Conservation (phyloP, 2,113 vertebrate genomes). For the Todiramphus chloris region DNA sequence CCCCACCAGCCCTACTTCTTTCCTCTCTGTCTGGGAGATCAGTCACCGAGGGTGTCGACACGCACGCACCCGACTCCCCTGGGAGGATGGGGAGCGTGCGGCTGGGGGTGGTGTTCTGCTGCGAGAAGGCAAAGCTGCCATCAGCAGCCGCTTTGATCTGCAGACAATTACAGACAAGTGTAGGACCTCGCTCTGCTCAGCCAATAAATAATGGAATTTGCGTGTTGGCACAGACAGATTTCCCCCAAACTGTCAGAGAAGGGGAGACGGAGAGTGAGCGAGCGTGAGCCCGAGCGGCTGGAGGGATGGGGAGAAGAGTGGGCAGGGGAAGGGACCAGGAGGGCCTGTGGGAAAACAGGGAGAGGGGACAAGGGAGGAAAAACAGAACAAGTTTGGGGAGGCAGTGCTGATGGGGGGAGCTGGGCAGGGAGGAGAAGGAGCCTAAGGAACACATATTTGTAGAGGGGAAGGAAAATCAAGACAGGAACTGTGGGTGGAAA, state of each 20-base stretch:
- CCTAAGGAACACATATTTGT: conserved; percentile 9
- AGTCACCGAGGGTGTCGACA: conserved; percentile 24
- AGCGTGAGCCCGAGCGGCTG: background rate
- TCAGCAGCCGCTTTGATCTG: conserved; percentile 60
- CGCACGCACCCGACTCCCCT: background rate
- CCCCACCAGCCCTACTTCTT: conserved; percentile 55
- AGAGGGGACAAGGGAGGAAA: background rate
- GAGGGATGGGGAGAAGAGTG: background rate
- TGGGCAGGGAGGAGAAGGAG: conserved; percentile 33
- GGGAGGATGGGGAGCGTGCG: conserved; percentile 12
- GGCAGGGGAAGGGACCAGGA: background rate
- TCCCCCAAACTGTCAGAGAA: conserved; percentile 67
- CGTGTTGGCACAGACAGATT: conserved; percentile 64
- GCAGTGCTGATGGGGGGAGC: background rate
- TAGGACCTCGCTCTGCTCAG: conserved; percentile 55
- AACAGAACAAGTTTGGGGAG: background rate
- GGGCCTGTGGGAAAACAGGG: background rate
- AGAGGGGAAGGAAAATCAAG: conserved; percentile 40
- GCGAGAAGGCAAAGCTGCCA: conserved; percentile 56
- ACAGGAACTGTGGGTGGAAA: conserved; percentile 44
- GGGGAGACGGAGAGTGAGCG: background rate
- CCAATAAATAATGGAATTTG: conserved; percentile 63
- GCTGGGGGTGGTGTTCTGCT: conserved; percentile 50
- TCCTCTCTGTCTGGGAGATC: conserved; percentile 42
- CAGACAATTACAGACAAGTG: conserved; percentile 62